Evolutionary conservation across 2,888 invertebrate species (phyloP), one percentile per base, ranked within the genome.

Genomic region (Erannis defoliaria): DNA sequence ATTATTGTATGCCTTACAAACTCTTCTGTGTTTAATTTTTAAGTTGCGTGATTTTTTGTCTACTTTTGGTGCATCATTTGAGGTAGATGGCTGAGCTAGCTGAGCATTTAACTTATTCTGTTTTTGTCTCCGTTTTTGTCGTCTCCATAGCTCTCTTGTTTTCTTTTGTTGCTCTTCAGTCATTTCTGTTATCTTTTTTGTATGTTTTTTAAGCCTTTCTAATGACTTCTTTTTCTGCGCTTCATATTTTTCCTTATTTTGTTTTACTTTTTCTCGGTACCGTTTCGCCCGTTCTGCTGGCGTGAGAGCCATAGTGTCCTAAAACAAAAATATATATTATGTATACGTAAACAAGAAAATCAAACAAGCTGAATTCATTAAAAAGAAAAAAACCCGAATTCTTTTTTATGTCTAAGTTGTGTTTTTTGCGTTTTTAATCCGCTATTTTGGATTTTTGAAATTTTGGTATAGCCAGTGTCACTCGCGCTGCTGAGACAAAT

Each of bases 71-170:
- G 40, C 29, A 21, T 49, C 31, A 16, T 45, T 58, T 37, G 21
- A 26, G 26, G 21, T 26, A 35, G 29, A 38, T 45, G 49, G 38
- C 43, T 57, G 43, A 50, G 48, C 29, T 48, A 38, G 26, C 40
- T 50, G 29, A 26, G 21, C 26, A 38, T 59, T 59, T 46, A n/a
- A 23, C 23, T 40, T 59, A 21, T 37, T 37, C 53, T 65, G 64
- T 42, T 59, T 55, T 49, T 49, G 55, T 23, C 16, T 49, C 19
- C 31, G 33, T 61, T 61, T 61, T 37, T 61, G 40, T 55, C 23
- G 10, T 50, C 60, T 49, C 60, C 55, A 61, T 43, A 29, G 16
- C 16, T 55, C 19, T 55, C 55, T 55, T 55, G 8, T 38, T 21
- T 33, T 35, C 14, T 55, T 29, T 45, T 49, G n/a, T 55, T 61